Conservation (phyloP, 2,797 vertebrate species). For the Hyperoplus lanceolatus region DNA sequence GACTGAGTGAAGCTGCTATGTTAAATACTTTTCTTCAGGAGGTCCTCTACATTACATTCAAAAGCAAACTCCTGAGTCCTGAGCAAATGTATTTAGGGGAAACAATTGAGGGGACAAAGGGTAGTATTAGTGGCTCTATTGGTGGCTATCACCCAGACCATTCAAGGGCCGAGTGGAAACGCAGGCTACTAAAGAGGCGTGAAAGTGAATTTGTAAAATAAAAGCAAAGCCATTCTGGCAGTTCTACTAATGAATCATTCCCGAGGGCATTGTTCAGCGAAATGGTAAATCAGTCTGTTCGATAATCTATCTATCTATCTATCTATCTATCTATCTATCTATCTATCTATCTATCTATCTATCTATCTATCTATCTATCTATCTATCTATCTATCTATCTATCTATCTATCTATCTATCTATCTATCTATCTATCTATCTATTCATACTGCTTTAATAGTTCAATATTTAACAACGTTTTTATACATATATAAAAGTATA, state of each 20-base stretch:
- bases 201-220: slow-evolving; percentile 70
- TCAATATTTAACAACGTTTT: neutral
- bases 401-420: slow-evolving; percentile 3
- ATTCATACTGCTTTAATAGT: no score
- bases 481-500: neutral
- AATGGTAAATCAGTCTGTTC: neutral
- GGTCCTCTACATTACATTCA: slow-evolving; percentile 58
- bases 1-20: slow-evolving; percentile 22
- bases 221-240: slow-evolving; percentile 45
- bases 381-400: slow-evolving; percentile 40
- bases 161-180: slow-evolving; percentile 48
- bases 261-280: neutral
- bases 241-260: slow-evolving; percentile 45
- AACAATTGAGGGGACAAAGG: slow-evolving; percentile 65
- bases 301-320: slow-evolving; percentile 49
- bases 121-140: slow-evolving; percentile 60
- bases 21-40: slow-evolving; percentile 45
- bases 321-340: slow-evolving; percentile 57
- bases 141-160: slow-evolving; percentile 43
- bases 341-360: slow-evolving; percentile 59
- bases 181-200: slow-evolving; percentile 48
- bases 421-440: neutral
- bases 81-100: slow-evolving; percentile 61
- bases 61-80: slow-evolving; percentile 57
- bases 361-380: slow-evolving; percentile 35